phyloP scores from a whole-genome alignment of 2,888 invertebrate species.

The Icerya purchasi region DNA sequence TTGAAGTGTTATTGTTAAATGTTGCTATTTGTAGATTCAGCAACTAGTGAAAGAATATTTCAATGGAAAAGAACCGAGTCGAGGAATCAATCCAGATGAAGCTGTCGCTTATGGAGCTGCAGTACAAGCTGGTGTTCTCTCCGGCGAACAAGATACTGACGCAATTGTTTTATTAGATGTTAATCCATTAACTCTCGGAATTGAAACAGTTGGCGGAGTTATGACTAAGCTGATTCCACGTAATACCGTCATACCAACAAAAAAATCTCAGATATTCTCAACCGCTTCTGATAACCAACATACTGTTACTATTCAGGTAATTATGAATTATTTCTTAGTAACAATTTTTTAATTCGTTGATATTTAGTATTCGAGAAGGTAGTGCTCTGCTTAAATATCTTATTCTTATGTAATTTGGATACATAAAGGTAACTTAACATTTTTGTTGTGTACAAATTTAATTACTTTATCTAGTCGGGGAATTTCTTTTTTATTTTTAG shows the following conservation, averaged over 20 bases:
- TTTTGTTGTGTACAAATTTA: too few species aligned
- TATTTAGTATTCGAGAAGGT: too few species aligned
- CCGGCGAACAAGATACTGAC: conserved; percentile 91
- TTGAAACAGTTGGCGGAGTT: conserved; percentile 98
- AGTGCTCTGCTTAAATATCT: too few species aligned
- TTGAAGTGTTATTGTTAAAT: too few species aligned
- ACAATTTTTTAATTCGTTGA: too few species aligned
- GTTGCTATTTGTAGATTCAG: conserved; percentile 32
- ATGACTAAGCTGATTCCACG: conserved; percentile 97
- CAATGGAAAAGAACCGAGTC: conserved; percentile 90
- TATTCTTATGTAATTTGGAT: too few species aligned
- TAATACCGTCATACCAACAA: conserved; percentile 97
- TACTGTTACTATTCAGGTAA: conserved; percentile 82
- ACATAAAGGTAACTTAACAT: too few species aligned
- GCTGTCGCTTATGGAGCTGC: conserved; percentile 97
- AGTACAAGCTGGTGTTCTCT: conserved; percentile 93
- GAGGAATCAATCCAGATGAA: conserved; percentile 97
- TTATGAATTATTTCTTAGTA: neutral
- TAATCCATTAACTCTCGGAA: conserved; percentile 95
- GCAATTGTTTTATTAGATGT: conserved; percentile 93
- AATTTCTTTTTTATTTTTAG: too few species aligned
- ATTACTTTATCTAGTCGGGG: too few species aligned
- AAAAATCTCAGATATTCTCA: conserved; percentile 97
- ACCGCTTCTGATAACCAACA: conserved; percentile 98
- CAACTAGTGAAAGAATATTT: conserved; percentile 86